Evolutionary conservation across 2,888 invertebrate genomes (phyloP).

Genomic region (Epistrophe eligans): DNA sequence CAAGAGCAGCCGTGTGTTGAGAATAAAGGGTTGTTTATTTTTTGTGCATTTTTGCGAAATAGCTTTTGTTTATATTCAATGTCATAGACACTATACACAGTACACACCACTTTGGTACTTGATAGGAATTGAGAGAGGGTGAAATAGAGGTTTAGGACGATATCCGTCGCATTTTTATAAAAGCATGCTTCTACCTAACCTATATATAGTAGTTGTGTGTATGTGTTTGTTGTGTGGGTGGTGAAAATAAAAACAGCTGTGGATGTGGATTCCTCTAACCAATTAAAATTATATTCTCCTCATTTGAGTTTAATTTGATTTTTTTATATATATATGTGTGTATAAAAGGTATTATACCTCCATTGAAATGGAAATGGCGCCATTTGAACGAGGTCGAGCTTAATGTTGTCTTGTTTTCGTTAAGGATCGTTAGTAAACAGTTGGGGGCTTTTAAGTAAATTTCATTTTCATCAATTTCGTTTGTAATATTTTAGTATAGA

Average conservation of each 20-base stretch:
- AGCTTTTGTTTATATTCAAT: constrained; percentile 67
- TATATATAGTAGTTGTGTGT: too few species aligned
- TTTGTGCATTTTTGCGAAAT: constrained; percentile 27
- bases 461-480: constrained; percentile 38
- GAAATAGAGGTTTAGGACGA: not conserved
- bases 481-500: not conserved
- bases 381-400: constrained; percentile 53
- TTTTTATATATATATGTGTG: not conserved
- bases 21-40: constrained; percentile 14
- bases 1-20: constrained; percentile 9
- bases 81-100: constrained; percentile 33
- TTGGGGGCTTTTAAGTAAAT: constrained; percentile 48
- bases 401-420: constrained; percentile 30
- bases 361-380: constrained; percentile 51
- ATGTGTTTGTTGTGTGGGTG: not conserved
- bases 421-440: constrained; percentile 50
- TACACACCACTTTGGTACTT: not conserved
- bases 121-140: not conserved
- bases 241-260: constrained; percentile 9
- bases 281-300: constrained; percentile 54
- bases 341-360: constrained; percentile 1
- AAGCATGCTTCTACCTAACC: not conserved
- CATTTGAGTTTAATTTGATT: constrained; percentile 61
- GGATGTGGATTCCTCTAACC: constrained; percentile 39
- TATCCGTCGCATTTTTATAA: constrained; percentile 4